Base-by-base conservation (phyloP, 2,797 vertebrate genomes). In the Channallabes apus region DNA sequence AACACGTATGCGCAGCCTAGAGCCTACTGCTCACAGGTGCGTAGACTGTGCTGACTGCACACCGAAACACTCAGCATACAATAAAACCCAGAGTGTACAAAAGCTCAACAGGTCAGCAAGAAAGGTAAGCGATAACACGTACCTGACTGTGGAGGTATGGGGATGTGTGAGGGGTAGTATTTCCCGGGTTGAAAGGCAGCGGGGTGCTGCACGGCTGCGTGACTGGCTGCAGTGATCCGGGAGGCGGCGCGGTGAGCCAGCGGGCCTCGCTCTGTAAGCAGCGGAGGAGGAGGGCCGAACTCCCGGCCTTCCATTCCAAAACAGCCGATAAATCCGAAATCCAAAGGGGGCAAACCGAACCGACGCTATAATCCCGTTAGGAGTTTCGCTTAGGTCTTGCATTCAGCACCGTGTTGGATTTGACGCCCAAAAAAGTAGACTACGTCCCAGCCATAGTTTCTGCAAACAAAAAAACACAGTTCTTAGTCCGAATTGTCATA, bases 121-220 rank as follows among this genome's bases (percentile, higher is more conserved):
- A 54, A 82, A 80, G 81, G 72, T 14, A 82, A 82, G 76, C 15
- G 56, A 80, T 83, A 32, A 72, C 56, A 76, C 82, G 38, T 76
- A 98, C 98, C 97, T 97, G 97, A 94, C 93, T 98, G 97, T 90
- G 97, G 95, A 91, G 95, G 96, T 97, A 98, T 97, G 93, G 97
- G 95, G 93, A 98, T 95, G 92, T 97, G 96, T 29, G 97, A 94
- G 5, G 97, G 93, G 91, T 97, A 98, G 93, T 96, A 98, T 92
- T 99, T 98, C 90, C 96, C 96, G 14, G 97, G 96, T 92, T 96
- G 97, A 93, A 98, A 98, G 92, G 96, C 96, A 83, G 95, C 95
- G 82, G 96, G 94, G 92, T 96, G 96, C 91, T 97, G 97, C 89
- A 96, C 95, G 85, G 96, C 91, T 86, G 95, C 92, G 94, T 95